phyloP scores from a whole-genome alignment of 1,140 invertebrate species.

The Cherax quadricarinatus region DNA sequence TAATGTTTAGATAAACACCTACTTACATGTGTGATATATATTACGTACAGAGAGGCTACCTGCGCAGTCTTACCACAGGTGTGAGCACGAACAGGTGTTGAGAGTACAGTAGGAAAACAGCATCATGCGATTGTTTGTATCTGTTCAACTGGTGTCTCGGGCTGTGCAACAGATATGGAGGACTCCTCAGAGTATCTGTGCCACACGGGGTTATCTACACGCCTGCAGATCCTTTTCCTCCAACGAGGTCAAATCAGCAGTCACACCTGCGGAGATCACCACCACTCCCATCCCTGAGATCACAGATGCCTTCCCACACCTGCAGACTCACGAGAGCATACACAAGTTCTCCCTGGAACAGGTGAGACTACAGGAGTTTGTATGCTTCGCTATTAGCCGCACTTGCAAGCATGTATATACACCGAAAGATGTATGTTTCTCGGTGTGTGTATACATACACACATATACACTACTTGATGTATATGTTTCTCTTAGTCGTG shows the following conservation, averaged over 20 bases:
- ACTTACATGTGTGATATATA: too few species aligned
- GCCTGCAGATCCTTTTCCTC: neutral
- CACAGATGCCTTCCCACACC: conserved; percentile 13
- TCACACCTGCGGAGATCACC: neutral
- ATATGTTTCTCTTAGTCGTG: too few species aligned
- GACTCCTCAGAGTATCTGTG: neutral
- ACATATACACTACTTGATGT: too few species aligned
- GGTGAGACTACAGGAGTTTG: neutral
- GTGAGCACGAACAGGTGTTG: neutral
- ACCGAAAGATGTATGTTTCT: too few species aligned
- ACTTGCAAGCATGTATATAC: too few species aligned
- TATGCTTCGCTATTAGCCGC: too few species aligned
- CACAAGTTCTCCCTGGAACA: conserved; percentile 29
- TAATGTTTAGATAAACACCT: neutral
- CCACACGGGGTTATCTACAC: neutral
- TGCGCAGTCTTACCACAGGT: neutral
- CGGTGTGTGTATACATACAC: too few species aligned
- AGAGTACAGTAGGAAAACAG: neutral
- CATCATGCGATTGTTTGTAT: neutral
- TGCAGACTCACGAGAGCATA: conserved; percentile 20
- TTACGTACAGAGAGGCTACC: too few species aligned
- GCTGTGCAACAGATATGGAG: neutral
- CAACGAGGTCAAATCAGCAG: neutral
- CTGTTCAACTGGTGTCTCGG: neutral
- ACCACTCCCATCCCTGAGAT: conserved; percentile 25